phyloP scores from a whole-genome alignment of 2,888 invertebrate species.

The Monoplex corrugatus region DNA sequence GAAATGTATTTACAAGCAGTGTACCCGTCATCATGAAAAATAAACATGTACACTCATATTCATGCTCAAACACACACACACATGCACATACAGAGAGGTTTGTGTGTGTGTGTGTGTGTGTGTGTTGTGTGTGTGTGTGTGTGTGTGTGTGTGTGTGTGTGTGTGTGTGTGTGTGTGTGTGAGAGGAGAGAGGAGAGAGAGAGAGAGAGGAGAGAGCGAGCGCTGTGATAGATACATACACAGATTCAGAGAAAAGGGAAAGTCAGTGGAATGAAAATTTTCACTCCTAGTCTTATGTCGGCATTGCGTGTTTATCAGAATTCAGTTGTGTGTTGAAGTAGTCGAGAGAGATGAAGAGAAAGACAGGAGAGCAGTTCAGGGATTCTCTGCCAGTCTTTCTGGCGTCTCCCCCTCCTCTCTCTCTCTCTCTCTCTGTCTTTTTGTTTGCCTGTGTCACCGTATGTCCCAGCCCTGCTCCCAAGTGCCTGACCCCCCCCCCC shows the following conservation, averaged over 20 bases:
- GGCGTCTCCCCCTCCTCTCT: not conserved
- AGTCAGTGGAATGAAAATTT: too few species aligned
- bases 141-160: not conserved
- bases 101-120: constrained; percentile 26
- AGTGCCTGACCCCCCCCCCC: too few species aligned
- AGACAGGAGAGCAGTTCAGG: not conserved
- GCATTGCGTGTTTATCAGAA: not conserved
- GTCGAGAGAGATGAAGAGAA: not conserved
- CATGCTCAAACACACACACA: too few species aligned
- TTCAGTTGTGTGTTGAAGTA: not conserved
- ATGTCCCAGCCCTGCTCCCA: too few species aligned
- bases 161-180: not conserved
- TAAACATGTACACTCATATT: too few species aligned
- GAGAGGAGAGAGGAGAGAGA: not conserved
- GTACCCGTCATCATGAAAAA: too few species aligned
- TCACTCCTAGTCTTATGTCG: too few species aligned
- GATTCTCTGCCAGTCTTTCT: not conserved
- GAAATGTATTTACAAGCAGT: too few species aligned
- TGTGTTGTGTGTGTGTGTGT: constrained; percentile 19
- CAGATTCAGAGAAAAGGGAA: too few species aligned
- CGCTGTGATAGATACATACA: too few species aligned
- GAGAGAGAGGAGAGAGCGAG: not conserved
- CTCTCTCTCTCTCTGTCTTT: not conserved
- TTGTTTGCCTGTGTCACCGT: too few species aligned
- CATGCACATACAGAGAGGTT: too few species aligned